Evolutionary conservation across 1,140 invertebrate genomes (phyloP), one percentile per base, ranked within the genome.

Genomic region (Amyelois transitella): DNA sequence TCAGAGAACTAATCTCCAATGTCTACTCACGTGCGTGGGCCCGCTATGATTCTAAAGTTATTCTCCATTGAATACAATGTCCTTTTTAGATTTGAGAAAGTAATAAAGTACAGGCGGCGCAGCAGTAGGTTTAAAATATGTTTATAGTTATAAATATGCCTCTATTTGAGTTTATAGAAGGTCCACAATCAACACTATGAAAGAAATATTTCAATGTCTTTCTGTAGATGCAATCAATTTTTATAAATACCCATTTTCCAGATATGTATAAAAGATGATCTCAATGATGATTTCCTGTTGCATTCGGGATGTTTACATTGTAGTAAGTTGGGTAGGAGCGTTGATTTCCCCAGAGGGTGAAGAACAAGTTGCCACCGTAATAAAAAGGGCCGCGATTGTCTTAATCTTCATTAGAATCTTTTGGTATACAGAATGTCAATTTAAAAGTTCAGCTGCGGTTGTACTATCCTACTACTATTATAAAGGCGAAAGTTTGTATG

Each of bases 1-100:
- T 75, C 70, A 65, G 69, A 65, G 67, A 71, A 75, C 55, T 82
- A 80, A 82, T 82, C 76, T 77, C 66, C 59, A 60, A 53, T 77
- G 75, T 83, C 64, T 60, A 66, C 74, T 78, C 81, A 81, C 75
- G 81, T 71, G 70, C 76, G 72, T 82, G 70, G 75, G 77, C 55
- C 57, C 66, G 49, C 32, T 48, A 20, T 10, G 2, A 3, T n/a
- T 14, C 10, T 38, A 28, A 6, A 38, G 12, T 48, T 55, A 53
- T 62, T 60, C 54, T 65, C 65, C 53, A 62, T 43, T 58, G 61
- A 69, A 72, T 63, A 73, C 70, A 79, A 75, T 77, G 60, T 64
- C 50, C 43, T 62, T 59, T 67, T 64, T 63, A 60, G 64, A 69
- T 73, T 72, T 69, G 66, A 43, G 62, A 67, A 60, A 63, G 53